Conservation (phyloP, 2,797 vertebrate species). For the Sciurus vulgaris region DNA sequence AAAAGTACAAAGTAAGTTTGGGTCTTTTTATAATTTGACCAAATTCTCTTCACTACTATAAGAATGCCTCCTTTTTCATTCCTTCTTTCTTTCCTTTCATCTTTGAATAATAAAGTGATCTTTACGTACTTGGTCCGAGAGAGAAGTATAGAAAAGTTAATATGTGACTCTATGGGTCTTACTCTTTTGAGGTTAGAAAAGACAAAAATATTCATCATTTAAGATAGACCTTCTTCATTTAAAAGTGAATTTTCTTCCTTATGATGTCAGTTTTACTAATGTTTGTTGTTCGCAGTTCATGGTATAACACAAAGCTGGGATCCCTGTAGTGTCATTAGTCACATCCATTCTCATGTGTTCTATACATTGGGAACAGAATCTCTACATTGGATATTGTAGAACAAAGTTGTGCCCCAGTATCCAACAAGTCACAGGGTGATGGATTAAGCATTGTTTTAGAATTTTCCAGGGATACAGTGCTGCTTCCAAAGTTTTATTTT, state of each 20-base stretch:
- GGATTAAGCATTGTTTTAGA: not conserved
- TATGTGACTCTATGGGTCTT: not conserved
- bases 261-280: not conserved
- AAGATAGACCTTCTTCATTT: not conserved
- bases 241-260: conserved; percentile 32
- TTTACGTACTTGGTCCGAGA: not conserved
- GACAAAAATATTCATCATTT: not conserved
- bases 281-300: not conserved
- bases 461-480: not conserved
- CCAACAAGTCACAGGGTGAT: not conserved
- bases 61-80: not conserved
- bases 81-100: not conserved
- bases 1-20: not conserved
- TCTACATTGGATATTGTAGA: not conserved
- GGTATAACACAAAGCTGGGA: not conserved
- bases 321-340: not conserved
- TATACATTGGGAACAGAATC: not conserved
- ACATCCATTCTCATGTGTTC: not conserved
- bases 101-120: not conserved
- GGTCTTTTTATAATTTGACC: not conserved
- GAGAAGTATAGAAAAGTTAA: not conserved
- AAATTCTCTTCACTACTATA: not conserved
- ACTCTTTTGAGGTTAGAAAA: conserved; percentile 26
- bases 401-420: not conserved
- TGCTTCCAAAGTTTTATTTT: conserved; percentile 41